Conservation (phyloP, 2,888 invertebrate species). For the Ecliptopera silaceata region DNA sequence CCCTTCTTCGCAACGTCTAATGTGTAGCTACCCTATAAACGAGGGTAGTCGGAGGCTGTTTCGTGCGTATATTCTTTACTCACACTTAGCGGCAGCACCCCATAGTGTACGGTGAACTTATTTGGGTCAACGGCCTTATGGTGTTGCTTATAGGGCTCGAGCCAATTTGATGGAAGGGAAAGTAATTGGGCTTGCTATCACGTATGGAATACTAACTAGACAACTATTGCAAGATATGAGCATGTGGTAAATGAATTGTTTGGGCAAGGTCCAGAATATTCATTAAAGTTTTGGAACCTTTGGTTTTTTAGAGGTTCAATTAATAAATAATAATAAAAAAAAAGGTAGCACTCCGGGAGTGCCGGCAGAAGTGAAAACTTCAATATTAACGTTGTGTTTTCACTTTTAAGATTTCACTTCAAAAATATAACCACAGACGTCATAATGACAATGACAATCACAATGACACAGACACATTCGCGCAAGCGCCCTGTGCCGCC, state of each 20-base stretch:
- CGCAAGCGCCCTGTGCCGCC: no score
- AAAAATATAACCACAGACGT: no score
- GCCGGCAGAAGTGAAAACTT: no score
- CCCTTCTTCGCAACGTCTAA: background rate
- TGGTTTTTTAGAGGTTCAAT: no score
- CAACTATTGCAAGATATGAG: background rate
- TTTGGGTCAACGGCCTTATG: conserved; percentile 9
- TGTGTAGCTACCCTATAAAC: background rate
- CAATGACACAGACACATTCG: no score
- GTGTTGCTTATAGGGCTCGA: conserved; percentile 5
- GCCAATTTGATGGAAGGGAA: background rate
- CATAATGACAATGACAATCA: no score
- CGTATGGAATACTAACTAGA: background rate
- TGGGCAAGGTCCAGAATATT: background rate
- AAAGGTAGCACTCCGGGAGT: no score
- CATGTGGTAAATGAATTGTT: background rate
- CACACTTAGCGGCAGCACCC: background rate
- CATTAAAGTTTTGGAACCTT: no score
- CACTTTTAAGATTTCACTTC: no score
- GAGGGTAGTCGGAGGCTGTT: background rate
- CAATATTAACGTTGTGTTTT: no score
- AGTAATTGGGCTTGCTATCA: background rate
- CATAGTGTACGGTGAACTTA: conserved; percentile 3
- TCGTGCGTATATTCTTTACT: background rate
- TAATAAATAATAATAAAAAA: no score